A percentile compares a stretch with the other conserved stretches of the same genome.
Conservation (phyloP, 2,888 invertebrate species). For the Leptinotarsa rubiginosa region DNA sequence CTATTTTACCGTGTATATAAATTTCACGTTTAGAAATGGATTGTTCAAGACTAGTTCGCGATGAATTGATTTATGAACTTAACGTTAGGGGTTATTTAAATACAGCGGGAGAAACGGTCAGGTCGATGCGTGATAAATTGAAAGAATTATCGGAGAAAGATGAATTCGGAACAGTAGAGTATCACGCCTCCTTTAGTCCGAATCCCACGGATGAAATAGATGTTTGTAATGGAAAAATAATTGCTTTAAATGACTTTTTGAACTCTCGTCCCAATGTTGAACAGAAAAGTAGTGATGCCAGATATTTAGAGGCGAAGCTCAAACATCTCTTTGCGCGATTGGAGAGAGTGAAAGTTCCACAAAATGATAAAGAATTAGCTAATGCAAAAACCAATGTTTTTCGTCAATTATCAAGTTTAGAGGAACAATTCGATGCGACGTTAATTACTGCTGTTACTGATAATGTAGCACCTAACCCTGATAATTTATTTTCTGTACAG, state of each 20-base stretch:
- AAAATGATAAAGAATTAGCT: background rate
- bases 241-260: no score
- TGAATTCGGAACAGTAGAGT: background rate
- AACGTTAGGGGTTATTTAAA: background rate
- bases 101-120: background rate
- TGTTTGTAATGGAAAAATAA: no score
- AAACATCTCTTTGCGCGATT: background rate
- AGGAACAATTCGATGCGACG: background rate
- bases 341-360: background rate
- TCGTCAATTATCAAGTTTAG: background rate
- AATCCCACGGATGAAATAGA: no score
- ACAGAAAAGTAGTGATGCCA: no score
- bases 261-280: no score
- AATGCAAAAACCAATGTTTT: slow-evolving; percentile 12
- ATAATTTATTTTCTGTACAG: background rate
- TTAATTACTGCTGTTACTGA: background rate
- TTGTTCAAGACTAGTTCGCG: background rate
- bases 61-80: background rate
- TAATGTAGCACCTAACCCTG: no score
- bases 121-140: background rate
- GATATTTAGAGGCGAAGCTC: no score
- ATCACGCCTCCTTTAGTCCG: background rate
- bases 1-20: no score
- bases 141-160: background rate
- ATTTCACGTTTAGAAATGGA: background rate